A percentile compares a stretch with the other conserved stretches of the same genome.
phyloP scores from a whole-genome alignment of 1,140 invertebrate species.

The Drosophila azteca region DNA sequence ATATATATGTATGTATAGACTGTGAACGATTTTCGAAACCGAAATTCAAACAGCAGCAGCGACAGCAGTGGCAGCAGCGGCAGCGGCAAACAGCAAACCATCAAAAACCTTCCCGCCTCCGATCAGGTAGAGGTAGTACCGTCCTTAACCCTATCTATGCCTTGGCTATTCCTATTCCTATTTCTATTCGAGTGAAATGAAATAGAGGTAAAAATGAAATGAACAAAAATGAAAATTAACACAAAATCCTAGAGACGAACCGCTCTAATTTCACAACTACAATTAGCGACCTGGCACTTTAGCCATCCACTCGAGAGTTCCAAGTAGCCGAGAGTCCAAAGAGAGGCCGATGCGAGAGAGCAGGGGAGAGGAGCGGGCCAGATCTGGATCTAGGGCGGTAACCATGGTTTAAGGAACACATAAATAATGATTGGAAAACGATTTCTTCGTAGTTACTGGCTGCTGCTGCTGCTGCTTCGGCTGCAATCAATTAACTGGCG shows the following conservation, averaged over 20 bases:
- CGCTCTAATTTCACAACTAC: conserved; percentile 50
- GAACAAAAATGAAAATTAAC: conserved; percentile 48
- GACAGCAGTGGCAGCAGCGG: too few relatives aligned
- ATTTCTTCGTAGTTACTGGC: conserved; percentile 52
- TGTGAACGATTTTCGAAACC: conserved; percentile 18
- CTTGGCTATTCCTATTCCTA: background rate
- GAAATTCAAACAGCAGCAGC: conserved; percentile 9
- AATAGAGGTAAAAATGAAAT: conserved; percentile 23
- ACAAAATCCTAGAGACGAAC: conserved; percentile 41
- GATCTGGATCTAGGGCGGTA: conserved; percentile 17
- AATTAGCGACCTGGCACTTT: conserved; percentile 77
- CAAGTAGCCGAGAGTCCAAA: conserved; percentile 16
- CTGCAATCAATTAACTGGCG: conserved; percentile 69
- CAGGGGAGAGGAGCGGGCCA: conserved; percentile 11
- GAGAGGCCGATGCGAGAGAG: too few relatives aligned
- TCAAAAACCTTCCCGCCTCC: background rate
- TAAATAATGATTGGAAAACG: conserved; percentile 69
- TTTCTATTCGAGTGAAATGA: conserved; percentile 10
- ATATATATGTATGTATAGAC: background rate
- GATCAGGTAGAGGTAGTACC: background rate
- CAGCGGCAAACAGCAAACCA: conserved; percentile 1
- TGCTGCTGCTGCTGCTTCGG: too few relatives aligned
- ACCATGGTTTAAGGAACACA: conserved; percentile 19
- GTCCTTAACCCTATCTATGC: conserved; percentile 26
- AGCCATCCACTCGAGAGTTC: conserved; percentile 72